Conservation (phyloP, 1,140 invertebrate genomes). For the Temnothorax nylanderi region DNA sequence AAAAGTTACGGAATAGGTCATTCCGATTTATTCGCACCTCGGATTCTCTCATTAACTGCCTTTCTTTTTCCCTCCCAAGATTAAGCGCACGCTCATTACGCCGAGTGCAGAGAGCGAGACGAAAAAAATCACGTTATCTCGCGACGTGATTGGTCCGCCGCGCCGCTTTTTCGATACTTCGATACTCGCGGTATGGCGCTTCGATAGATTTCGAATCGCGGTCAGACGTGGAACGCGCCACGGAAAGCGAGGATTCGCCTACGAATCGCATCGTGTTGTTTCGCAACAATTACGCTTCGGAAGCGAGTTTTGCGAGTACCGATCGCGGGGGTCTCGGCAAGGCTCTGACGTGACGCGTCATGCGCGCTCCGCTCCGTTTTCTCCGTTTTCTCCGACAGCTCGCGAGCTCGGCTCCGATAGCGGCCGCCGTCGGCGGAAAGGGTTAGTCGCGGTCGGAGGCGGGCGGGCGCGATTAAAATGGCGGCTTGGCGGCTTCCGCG, state of each 20-base stretch:
- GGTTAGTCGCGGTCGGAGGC: background rate
- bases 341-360: background rate
- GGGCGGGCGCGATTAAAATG: background rate
- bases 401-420: background rate
- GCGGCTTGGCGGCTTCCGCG: background rate
- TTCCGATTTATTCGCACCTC: too few relatives aligned
- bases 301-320: background rate
- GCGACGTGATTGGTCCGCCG: background rate
- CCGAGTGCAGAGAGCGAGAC: background rate
- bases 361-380: too few relatives aligned
- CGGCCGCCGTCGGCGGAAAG: background rate
- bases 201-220: background rate
- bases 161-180: background rate
- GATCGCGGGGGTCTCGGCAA: too few relatives aligned
- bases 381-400: too few relatives aligned
- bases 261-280: background rate
- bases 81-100: background rate
- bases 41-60: background rate
- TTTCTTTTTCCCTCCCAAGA: background rate
- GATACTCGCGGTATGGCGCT: background rate
- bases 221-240: background rate
- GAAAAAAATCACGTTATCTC: background rate
- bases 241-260: background rate
- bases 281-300: background rate
- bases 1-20: too few relatives aligned